Evolutionary conservation across 2,888 invertebrate species (phyloP).

Genomic region (Adela reaumurella): DNA sequence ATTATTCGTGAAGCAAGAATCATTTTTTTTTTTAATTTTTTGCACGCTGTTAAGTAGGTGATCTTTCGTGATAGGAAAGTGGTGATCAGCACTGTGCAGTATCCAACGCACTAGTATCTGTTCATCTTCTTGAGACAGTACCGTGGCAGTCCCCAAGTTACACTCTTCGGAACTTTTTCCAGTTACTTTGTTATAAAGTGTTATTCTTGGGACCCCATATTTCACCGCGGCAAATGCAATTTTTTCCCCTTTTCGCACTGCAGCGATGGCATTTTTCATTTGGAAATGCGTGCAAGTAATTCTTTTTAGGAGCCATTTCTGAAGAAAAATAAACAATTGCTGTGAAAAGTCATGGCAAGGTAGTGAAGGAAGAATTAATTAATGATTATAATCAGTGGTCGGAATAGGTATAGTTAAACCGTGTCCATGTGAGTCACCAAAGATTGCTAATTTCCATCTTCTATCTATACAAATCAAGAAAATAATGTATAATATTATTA

Average conservation of each 20-base stretch:
- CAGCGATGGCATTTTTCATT: no score
- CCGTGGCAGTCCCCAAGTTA: neutral
- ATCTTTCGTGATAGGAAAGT: constrained; percentile 20
- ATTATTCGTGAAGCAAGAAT: constrained; percentile 15
- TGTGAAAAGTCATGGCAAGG: no score
- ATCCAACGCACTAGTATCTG: constrained; percentile 15
- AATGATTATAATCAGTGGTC: no score
- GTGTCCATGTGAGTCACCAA: no score
- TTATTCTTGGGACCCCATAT: neutral
- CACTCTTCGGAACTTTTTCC: neutral
- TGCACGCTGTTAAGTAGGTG: constrained; percentile 18
- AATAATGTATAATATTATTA: no score
- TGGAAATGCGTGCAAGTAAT: neutral
- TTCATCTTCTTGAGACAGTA: constrained; percentile 6
- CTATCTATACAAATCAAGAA: no score
- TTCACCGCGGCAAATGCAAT: neutral
- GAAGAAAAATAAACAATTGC: neutral
- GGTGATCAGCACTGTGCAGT: constrained; percentile 14
- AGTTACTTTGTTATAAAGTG: constrained; percentile 10
- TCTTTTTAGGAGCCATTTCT: neutral
- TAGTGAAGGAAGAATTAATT: no score
- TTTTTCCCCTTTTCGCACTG: no score
- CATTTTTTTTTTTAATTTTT: constrained; percentile 8
- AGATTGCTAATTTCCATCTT: no score
- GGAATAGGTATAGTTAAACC: no score